Conservation (phyloP, 2,888 invertebrate genomes). For the Notodonta dromedarius region DNA sequence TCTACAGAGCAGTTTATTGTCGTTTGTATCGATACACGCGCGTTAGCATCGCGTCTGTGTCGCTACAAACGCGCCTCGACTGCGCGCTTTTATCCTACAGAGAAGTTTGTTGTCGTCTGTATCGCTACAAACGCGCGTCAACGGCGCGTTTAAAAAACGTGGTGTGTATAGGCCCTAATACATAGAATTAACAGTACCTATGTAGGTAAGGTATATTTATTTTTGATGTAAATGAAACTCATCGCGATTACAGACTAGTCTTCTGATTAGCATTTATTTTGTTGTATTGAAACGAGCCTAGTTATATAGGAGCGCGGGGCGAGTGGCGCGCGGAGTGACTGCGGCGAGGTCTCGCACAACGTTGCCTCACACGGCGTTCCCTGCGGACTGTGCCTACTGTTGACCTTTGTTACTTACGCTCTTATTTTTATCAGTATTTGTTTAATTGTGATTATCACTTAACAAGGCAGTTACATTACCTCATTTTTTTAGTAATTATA, state of each 20-base stretch:
- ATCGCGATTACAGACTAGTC: constrained; percentile 21
- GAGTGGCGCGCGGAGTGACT: constrained; percentile 40
- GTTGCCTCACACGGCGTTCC: constrained; percentile 76
- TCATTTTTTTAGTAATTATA: constrained; percentile 73
- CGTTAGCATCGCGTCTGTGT: no score
- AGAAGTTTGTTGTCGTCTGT: no score
- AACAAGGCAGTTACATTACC: constrained; percentile 78
- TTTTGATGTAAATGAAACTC: constrained; percentile 5
- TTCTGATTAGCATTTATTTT: constrained; percentile 25
- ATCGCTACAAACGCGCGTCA: no score
- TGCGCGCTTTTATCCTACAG: no score
- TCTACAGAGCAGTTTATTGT: no score
- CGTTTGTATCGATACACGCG: no score
- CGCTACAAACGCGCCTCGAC: no score
- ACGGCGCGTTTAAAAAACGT: no score
- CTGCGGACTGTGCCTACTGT: constrained; percentile 51
- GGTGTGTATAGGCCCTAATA: no score
- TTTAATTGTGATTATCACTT: constrained; percentile 77
- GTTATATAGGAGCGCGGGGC: constrained; percentile 3
- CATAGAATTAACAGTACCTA: constrained; percentile 5
- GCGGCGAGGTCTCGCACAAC: constrained; percentile 69
- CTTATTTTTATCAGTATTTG: constrained; percentile 79
- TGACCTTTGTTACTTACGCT: constrained; percentile 50
- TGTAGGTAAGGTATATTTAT: neutral
- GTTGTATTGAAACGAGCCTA: neutral